Percentiles rank a stretch among this genome's conserved stretches.
Evolutionary conservation across 2,888 invertebrate genomes (phyloP).

Genomic region (Scaptomyza polygonia): DNA sequence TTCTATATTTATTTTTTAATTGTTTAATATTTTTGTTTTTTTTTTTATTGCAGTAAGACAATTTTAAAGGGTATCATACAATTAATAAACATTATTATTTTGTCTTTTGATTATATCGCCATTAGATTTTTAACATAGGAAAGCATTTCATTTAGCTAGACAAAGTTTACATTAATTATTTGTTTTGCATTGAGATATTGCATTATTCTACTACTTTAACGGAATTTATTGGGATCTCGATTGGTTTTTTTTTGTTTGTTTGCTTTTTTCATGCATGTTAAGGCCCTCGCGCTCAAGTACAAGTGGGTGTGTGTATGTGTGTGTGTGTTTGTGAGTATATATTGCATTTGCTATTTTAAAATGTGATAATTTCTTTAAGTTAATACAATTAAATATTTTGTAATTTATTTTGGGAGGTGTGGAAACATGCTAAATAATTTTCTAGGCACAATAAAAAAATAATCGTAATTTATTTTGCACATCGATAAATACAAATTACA

Average conservation of each 20-base stretch:
- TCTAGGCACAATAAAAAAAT: slow-evolving; percentile 65
- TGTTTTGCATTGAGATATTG: slow-evolving; percentile 45
- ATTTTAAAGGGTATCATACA: slow-evolving; percentile 25
- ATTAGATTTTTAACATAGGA: slow-evolving; percentile 70
- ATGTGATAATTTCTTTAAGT: slow-evolving; percentile 3
- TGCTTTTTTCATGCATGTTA: slow-evolving; percentile 75
- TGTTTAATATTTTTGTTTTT: slow-evolving; percentile 9
- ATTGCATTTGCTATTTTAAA: slow-evolving; percentile 33
- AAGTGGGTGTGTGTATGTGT: slow-evolving; percentile 46
- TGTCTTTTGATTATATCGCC: slow-evolving; percentile 77
- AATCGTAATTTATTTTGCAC: slow-evolving; percentile 80
- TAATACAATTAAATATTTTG: slow-evolving; percentile 34
- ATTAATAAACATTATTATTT: slow-evolving; percentile 55
- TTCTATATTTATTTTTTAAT: slow-evolving; percentile 13
- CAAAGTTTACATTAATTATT: slow-evolving; percentile 37
- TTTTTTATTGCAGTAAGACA: slow-evolving; percentile 52
- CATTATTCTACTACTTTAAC: slow-evolving; percentile 61
- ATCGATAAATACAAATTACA: slow-evolving; percentile 78
- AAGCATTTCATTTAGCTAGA: slow-evolving; percentile 74
- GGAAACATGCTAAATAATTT: slow-evolving; percentile 55
- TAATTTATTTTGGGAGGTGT: slow-evolving; percentile 41
- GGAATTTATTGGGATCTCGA: slow-evolving; percentile 37
- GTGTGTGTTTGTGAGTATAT: slow-evolving; percentile 14
- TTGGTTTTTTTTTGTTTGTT: slow-evolving; percentile 39
- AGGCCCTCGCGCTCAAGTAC: slow-evolving; percentile 77